Conservation (phyloP, 2,888 invertebrate species). For the Cotesia congregata region DNA sequence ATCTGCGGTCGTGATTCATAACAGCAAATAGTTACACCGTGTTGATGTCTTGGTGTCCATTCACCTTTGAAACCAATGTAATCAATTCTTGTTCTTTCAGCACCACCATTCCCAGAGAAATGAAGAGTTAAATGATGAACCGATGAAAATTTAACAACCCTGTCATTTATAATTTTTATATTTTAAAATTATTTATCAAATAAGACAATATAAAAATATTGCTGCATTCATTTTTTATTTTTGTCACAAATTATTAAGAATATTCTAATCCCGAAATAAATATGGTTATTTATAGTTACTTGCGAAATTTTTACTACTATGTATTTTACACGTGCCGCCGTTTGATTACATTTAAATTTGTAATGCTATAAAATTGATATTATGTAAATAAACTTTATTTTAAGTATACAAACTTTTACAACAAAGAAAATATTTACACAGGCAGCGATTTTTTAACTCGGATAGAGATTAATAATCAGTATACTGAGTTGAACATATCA, state of each 20-base stretch:
- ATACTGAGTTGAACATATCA: neutral
- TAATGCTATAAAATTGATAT: neutral
- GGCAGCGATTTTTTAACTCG: too few species aligned
- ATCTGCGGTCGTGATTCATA: conserved; percentile 91
- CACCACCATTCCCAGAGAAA: conserved; percentile 91
- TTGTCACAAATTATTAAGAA: neutral
- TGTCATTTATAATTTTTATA: conserved; percentile 70
- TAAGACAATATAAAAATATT: neutral
- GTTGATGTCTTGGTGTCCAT: conserved; percentile 85
- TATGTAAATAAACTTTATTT: too few species aligned
- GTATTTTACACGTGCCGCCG: neutral
- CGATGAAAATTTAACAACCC: conserved; percentile 92
- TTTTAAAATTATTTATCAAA: neutral
- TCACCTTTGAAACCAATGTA: conserved; percentile 97
- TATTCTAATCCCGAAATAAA: neutral
- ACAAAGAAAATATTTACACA: too few species aligned
- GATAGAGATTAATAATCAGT: too few species aligned
- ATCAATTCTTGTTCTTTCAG: conserved; percentile 86
- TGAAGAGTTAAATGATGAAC: conserved; percentile 91
- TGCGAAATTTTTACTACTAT: conserved; percentile 4
- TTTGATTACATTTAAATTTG: neutral
- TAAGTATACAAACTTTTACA: too few species aligned
- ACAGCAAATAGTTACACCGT: conserved; percentile 92
- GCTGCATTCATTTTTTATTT: neutral
- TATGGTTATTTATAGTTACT: neutral